phyloP scores from a whole-genome alignment of 2,888 invertebrate genomes.

The Meliscaeva auricollis region DNA sequence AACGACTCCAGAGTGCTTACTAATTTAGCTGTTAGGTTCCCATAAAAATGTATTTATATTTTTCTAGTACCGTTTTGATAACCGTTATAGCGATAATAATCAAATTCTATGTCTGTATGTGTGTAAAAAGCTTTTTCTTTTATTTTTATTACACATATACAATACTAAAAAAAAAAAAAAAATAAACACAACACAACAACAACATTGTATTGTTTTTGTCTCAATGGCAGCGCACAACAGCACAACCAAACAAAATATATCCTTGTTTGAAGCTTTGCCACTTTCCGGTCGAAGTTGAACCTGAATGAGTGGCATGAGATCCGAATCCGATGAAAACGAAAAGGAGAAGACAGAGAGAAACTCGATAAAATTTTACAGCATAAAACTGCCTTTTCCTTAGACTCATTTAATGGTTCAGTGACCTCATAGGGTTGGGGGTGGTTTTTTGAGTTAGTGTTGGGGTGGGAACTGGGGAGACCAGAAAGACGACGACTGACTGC shows the following conservation, averaged over 20 bases:
- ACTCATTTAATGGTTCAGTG: conserved; percentile 52
- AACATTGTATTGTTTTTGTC: conserved; percentile 43
- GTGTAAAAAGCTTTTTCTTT: conserved; percentile 52
- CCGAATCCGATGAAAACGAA: neutral
- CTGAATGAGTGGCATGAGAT: conserved; percentile 5
- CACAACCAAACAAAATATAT: conserved; percentile 11
- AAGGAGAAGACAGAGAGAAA: conserved; percentile 11
- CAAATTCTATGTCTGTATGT: conserved; percentile 52
- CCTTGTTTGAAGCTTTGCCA: conserved; percentile 20
- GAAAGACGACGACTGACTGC: conserved; percentile 18
- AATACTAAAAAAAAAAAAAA: conserved; percentile 12
- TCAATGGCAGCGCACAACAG: conserved; percentile 44
- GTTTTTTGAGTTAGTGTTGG: neutral
- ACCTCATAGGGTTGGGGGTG: conserved; percentile 1
- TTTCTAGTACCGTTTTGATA: conserved; percentile 68
- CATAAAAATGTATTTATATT: conserved; percentile 64
- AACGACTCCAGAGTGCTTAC: conserved; percentile 73
- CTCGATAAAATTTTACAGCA: conserved; percentile 49
- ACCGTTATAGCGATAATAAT: conserved; percentile 53
- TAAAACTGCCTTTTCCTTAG: conserved; percentile 29
- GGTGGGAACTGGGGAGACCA: neutral
- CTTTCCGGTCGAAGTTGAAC: conserved; percentile 19
- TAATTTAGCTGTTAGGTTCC: conserved; percentile 66
- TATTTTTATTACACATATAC: conserved; percentile 37
- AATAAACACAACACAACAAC: neutral